phyloP scores from a whole-genome alignment of 2,113 vertebrate genomes.

The Cavia porcellus region DNA sequence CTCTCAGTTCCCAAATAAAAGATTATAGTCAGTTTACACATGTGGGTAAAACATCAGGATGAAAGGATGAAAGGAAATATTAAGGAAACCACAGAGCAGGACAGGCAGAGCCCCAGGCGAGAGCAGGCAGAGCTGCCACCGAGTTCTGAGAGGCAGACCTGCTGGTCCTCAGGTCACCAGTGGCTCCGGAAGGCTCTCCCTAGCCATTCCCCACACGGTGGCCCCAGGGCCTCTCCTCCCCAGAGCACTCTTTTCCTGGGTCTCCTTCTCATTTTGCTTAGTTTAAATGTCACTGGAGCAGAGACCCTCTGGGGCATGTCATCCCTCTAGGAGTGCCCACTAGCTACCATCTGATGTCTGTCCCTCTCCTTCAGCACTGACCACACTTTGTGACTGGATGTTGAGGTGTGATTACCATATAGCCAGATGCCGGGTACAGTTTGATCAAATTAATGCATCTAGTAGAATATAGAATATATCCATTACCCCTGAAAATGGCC shows the following conservation, averaged over 20 bases:
- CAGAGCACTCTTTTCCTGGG: too few relatives aligned
- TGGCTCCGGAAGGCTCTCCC: neutral
- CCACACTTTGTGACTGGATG: neutral
- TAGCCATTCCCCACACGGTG: fast-evolving
- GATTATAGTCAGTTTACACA: neutral
- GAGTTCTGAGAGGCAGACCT: neutral
- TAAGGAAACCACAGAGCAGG: neutral
- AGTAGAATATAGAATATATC: neutral
- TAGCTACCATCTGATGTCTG: too few relatives aligned
- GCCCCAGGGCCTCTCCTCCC: neutral
- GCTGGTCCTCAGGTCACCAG: neutral
- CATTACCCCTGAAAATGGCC: neutral
- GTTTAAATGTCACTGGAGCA: neutral
- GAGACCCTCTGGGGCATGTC: neutral
- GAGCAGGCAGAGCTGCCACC: neutral
- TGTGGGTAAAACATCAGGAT: neutral
- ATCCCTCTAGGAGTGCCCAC: fast-evolving
- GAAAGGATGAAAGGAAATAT: neutral
- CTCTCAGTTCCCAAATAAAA: neutral
- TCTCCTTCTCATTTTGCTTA: neutral
- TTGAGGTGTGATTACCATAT: neutral
- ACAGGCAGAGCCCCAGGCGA: neutral
- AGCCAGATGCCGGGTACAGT: neutral
- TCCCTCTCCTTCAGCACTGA: neutral
- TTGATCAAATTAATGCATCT: neutral